Conservation (phyloP, 2,113 vertebrate species). For the Atractosteus spatula region DNA sequence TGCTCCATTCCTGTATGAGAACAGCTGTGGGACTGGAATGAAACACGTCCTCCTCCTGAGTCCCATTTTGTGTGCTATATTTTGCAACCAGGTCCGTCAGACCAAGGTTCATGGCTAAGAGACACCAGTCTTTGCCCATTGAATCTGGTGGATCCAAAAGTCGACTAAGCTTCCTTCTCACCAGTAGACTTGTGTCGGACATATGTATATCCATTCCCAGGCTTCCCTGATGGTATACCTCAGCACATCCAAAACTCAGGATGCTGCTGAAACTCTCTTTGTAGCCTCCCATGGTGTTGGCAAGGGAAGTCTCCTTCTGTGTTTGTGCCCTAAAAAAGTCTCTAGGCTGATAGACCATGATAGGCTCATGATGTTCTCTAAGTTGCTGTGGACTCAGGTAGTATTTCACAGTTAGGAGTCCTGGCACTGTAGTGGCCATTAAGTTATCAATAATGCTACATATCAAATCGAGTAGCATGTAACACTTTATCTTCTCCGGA, state of each 20-base stretch:
- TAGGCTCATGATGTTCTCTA: constrained; percentile 85
- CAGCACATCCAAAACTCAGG: constrained; percentile 84
- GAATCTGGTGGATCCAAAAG: constrained; percentile 93
- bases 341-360: constrained; percentile 98
- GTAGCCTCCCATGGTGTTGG: constrained; percentile 96
- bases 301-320: constrained; percentile 81
- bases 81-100: constrained; percentile 91
- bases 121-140: constrained; percentile 97
- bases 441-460: constrained; percentile 90
- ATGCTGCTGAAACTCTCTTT: constrained; percentile 95
- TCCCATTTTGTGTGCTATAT: constrained; percentile 73
- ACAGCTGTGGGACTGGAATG: constrained; percentile 82
- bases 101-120: constrained; percentile 96
- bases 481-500: constrained; percentile 83
- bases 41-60: constrained; percentile 51
- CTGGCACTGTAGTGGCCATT: constrained; percentile 84
- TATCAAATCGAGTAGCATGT: constrained; percentile 85
- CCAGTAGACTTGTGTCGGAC: constrained; percentile 81
- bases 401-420: constrained; percentile 85
- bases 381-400: constrained; percentile 97
- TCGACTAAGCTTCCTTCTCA: constrained; percentile 85
- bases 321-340: constrained; percentile 90
- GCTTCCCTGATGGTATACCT: constrained; percentile 83
- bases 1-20: constrained; percentile 87
- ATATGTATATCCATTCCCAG: constrained; percentile 84